Percentiles rank a stretch among this genome's conserved stretches.
Conservation (phyloP, 2,797 vertebrate genomes). For the Sebastes oblongus region DNA sequence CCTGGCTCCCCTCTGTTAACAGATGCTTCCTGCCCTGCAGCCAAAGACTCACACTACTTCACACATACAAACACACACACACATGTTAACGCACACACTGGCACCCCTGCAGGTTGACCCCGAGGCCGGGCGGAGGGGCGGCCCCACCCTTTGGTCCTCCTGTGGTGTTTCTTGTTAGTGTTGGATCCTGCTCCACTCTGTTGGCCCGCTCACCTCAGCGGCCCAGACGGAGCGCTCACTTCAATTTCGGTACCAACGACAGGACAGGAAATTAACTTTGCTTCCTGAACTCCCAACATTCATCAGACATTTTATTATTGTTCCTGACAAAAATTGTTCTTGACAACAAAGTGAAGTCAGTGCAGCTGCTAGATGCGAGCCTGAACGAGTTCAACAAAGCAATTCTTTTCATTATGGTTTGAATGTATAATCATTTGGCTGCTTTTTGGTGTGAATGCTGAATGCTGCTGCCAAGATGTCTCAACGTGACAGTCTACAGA, state of each 20-base stretch:
- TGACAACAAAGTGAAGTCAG: background rate
- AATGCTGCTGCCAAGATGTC: background rate
- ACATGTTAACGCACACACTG: background rate
- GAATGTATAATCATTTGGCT: background rate
- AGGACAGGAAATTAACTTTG: constrained; percentile 45
- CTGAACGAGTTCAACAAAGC: background rate
- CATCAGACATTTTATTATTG: constrained; percentile 9
- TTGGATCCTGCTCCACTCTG: constrained; percentile 44
- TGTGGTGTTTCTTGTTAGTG: constrained; percentile 48
- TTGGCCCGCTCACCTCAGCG: constrained; percentile 21
- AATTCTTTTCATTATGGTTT: background rate
- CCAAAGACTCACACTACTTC: constrained; percentile 19
- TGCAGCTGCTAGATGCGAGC: background rate
- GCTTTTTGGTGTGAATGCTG: background rate
- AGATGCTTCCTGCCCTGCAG: constrained; percentile 76
- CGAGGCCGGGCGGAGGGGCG: constrained; percentile 36
- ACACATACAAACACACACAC: constrained; percentile 28
- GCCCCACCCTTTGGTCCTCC: constrained; percentile 39
- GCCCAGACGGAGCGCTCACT: constrained; percentile 21
- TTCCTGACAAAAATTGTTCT: background rate
- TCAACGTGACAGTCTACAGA: background rate
- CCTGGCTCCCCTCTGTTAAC: constrained; percentile 62
- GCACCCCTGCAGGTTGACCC: constrained; percentile 55
- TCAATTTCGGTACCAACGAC: background rate
- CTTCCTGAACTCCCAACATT: background rate